Percentiles rank a stretch among this genome's conserved stretches.
These are phyloP conservation scores for Morpho helenor DNA, from an alignment of 2,888 invertebrate genomes.

Conservation along the genomic window DNA sequence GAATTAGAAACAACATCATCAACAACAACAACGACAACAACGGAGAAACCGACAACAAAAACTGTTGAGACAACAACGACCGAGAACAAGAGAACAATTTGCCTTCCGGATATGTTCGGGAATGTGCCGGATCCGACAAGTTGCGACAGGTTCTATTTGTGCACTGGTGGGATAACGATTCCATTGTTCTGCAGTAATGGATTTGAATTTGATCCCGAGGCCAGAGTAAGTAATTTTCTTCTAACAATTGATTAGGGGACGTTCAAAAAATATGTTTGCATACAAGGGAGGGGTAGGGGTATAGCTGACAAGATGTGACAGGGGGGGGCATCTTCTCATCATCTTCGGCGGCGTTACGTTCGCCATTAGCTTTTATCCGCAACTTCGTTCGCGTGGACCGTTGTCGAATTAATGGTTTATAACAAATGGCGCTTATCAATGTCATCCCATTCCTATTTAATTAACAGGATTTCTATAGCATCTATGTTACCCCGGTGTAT, in stretches of 20 bases:
- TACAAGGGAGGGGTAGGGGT: too few species aligned
- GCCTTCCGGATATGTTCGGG: constrained; percentile 30
- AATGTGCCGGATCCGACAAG: constrained; percentile 34
- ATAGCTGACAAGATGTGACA: too few species aligned
- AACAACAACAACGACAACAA: too few species aligned
- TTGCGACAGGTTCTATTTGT: constrained; percentile 38
- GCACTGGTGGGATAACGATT: constrained; percentile 30
- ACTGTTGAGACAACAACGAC: constrained; percentile 8
- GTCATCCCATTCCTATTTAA: too few species aligned
- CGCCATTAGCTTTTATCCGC: too few species aligned
- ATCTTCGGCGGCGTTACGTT: too few species aligned
- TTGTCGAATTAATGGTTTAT: too few species aligned
- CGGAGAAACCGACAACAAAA: background rate
- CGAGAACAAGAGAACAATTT: constrained; percentile 8
- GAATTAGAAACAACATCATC: constrained; percentile 7
- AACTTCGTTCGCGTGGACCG: too few species aligned
- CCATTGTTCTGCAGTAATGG: constrained; percentile 34
- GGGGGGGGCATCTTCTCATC: too few species aligned
- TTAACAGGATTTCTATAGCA: too few species aligned
- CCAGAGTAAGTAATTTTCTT: constrained; percentile 25
- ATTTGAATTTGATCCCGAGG: constrained; percentile 37
- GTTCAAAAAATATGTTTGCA: background rate
- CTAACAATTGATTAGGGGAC: background rate
- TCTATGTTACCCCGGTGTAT: too few species aligned
- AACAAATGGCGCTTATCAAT: too few species aligned